Evolutionary conservation across 2,113 vertebrate species (phyloP).

Genomic region (Cyanoramphus novaezelandiae): DNA sequence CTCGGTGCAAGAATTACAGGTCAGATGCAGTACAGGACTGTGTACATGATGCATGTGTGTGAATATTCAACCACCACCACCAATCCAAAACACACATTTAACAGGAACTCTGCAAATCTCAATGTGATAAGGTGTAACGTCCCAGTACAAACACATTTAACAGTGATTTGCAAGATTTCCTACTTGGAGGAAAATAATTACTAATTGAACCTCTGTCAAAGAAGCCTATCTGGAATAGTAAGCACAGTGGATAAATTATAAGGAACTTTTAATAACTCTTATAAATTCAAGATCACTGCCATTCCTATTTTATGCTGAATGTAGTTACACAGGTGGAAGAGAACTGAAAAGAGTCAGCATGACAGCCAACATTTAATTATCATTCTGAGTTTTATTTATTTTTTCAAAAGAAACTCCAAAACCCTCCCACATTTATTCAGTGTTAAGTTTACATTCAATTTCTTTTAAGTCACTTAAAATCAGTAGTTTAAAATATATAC

Average conservation of each 20-base stretch:
- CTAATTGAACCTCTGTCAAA: background rate
- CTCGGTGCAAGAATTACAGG: background rate
- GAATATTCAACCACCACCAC: background rate
- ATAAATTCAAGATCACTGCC: background rate
- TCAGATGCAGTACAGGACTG: background rate
- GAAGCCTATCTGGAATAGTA: background rate
- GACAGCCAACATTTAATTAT: background rate
- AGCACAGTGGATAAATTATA: background rate
- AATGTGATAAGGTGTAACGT: rapidly evolving
- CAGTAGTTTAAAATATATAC: constrained; percentile 57
- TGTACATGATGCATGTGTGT: rapidly evolving
- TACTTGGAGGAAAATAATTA: background rate
- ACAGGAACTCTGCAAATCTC: background rate
- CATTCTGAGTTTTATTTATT: constrained; percentile 26
- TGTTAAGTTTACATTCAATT: constrained; percentile 40
- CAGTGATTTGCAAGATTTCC: background rate
- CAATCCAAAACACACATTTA: background rate
- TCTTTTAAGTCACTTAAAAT: constrained; percentile 25
- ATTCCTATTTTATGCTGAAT: background rate
- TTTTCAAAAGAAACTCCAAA: background rate
- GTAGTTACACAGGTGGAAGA: background rate
- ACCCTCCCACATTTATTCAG: background rate
- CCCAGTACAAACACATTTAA: background rate
- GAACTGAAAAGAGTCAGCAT: background rate
- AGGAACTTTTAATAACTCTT: background rate